phyloP scores from a whole-genome alignment of 2,888 invertebrate genomes.

The Cantharis rufa region DNA sequence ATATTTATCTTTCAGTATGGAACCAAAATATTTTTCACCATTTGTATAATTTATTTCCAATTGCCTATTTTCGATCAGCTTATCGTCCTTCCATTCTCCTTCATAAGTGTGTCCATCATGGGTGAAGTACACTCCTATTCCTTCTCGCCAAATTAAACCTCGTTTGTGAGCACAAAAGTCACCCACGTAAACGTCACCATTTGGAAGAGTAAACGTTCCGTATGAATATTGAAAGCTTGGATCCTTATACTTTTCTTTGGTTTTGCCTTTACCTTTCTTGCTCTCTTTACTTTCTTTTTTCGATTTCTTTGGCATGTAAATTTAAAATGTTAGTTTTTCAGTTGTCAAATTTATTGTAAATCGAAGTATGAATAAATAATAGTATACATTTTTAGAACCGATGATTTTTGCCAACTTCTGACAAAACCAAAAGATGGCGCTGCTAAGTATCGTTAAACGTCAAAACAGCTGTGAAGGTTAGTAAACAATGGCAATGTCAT shows the following conservation, averaged over 20 bases:
- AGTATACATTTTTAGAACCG: not conserved
- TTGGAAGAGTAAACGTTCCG: slow-evolving; percentile 58
- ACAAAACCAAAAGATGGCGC: not conserved
- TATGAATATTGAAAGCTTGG: slow-evolving; percentile 35
- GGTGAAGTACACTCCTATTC: slow-evolving; percentile 61
- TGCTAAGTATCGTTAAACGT: not conserved
- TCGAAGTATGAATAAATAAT: too few relatives aligned
- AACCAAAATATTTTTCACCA: slow-evolving; percentile 59
- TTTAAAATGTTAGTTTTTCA: not conserved
- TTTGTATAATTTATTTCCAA: slow-evolving; percentile 56
- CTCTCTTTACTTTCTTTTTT: not conserved
- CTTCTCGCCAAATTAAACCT: slow-evolving; percentile 54
- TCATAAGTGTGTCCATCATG: slow-evolving; percentile 63
- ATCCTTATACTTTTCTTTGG: slow-evolving; percentile 5
- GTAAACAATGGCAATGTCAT: not conserved
- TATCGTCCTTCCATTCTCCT: slow-evolving; percentile 63
- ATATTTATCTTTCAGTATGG: slow-evolving; percentile 58
- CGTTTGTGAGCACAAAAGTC: slow-evolving; percentile 61
- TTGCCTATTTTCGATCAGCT: slow-evolving; percentile 51
- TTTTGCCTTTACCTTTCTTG: not conserved
- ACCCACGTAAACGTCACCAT: slow-evolving; percentile 64
- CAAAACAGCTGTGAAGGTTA: not conserved
- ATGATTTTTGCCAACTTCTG: not conserved
- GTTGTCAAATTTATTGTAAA: not conserved
- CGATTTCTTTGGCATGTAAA: not conserved